Conservation (phyloP, 2,113 vertebrate genomes). For the Phalacrocorax aristotelis region DNA sequence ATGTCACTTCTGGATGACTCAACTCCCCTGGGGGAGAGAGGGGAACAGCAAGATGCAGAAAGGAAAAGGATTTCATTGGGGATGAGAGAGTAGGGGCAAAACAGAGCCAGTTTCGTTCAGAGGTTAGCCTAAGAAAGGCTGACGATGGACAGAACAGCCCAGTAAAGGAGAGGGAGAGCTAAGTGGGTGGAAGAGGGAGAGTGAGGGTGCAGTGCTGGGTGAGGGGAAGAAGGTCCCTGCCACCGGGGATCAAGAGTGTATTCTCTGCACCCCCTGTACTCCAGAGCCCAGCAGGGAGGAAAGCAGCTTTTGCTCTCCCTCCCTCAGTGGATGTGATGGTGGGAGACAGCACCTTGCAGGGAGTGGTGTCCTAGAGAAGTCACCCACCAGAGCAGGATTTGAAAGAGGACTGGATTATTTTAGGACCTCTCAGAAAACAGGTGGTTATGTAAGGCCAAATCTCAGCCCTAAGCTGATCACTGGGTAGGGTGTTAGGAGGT, state of each 20-base stretch:
- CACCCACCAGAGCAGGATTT: neutral
- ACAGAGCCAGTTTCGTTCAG: neutral
- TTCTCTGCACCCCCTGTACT: neutral
- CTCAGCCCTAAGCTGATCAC: constrained; percentile 47
- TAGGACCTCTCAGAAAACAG: constrained; percentile 17
- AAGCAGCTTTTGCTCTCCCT: neutral
- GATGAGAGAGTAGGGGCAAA: neutral
- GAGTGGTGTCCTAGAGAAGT: neutral
- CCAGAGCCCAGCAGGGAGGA: neutral
- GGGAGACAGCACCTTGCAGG: neutral
- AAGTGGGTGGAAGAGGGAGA: neutral
- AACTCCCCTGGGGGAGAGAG: neutral
- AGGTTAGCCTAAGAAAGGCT: neutral
- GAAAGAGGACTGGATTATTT: constrained; percentile 6
- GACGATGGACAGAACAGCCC: neutral
- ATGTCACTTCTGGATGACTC: neutral
- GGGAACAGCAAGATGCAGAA: neutral
- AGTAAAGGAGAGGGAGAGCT: neutral
- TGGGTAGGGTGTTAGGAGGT: constrained; percentile 26
- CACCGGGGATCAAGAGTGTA: accelerated
- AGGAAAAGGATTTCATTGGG: neutral
- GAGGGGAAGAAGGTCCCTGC: neutral
- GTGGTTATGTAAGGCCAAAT: constrained; percentile 51
- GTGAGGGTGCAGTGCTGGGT: neutral
- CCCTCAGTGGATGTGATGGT: neutral